A percentile compares a stretch with the other conserved stretches of the same genome.
phyloP scores from a whole-genome alignment of 2,888 invertebrate species.

The Andrena minutula region DNA sequence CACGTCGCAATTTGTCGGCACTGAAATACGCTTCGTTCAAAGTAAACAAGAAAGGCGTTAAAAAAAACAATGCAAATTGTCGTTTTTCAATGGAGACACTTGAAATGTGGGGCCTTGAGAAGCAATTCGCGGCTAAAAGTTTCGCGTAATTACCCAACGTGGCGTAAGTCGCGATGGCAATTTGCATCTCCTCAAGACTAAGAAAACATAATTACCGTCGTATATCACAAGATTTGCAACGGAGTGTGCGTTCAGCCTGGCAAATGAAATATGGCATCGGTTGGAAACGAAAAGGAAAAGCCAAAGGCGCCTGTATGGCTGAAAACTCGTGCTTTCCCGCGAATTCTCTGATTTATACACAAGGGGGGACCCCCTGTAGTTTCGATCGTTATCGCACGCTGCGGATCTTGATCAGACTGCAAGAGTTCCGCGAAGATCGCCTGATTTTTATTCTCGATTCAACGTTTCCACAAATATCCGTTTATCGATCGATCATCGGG shows the following conservation, averaged over 20 bases:
- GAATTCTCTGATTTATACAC: not conserved
- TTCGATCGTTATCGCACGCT: slow-evolving; percentile 6
- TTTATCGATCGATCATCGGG: slow-evolving; percentile 33
- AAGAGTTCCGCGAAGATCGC: not conserved
- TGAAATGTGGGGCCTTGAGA: slow-evolving; percentile 9
- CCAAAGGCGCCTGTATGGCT: not conserved
- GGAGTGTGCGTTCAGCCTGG: not conserved
- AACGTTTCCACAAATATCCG: not conserved
- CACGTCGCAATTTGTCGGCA: slow-evolving; percentile 4
- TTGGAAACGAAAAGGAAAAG: not conserved
- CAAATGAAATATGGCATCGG: not conserved
- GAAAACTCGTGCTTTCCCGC: not conserved
- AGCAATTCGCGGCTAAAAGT: slow-evolving; percentile 26
- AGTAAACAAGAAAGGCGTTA: slow-evolving; percentile 9
- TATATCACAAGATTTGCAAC: slow-evolving; percentile 21
- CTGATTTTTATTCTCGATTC: slow-evolving; percentile 15
- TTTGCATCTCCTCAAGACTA: slow-evolving; percentile 27
- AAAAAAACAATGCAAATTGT: slow-evolving; percentile 24
- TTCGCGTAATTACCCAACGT: slow-evolving; percentile 17
- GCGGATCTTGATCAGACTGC: slow-evolving; percentile 10
- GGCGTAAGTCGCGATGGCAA: slow-evolving; percentile 1
- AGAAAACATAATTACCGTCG: slow-evolving; percentile 30
- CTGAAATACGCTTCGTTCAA: not conserved
- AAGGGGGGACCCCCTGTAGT: not conserved
- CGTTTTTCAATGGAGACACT: slow-evolving; percentile 9